These are phyloP conservation scores for Sminthurides aquaticus DNA, from an alignment of 2,888 invertebrate genomes.

Conservation along the genomic window DNA sequence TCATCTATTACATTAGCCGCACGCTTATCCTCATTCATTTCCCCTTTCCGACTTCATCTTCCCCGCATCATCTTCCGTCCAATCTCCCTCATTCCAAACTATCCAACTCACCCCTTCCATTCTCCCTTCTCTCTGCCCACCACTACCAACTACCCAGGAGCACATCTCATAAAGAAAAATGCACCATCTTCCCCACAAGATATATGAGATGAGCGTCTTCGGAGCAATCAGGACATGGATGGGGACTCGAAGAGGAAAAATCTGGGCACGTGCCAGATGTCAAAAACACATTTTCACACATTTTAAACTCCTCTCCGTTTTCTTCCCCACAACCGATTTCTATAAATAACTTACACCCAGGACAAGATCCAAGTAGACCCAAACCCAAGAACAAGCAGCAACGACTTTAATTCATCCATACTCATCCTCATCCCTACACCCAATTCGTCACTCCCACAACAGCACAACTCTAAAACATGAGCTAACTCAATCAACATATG, in stretches of 20 bases:
- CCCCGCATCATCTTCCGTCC: too few species aligned
- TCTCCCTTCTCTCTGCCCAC: too few species aligned
- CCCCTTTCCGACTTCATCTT: too few species aligned
- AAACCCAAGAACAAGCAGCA: not conserved
- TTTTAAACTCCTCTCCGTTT: constrained; percentile 16
- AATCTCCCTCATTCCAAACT: too few species aligned
- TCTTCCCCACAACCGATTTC: constrained; percentile 4
- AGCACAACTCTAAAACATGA: not conserved
- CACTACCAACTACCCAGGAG: too few species aligned
- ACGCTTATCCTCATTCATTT: too few species aligned
- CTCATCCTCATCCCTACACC: not conserved
- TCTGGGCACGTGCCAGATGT: constrained; percentile 28
- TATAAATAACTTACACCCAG: constrained; percentile 17
- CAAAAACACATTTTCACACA: constrained; percentile 25
- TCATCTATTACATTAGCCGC: too few species aligned
- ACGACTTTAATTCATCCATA: not conserved
- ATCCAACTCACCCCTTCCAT: too few species aligned
- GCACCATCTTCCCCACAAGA: too few species aligned
- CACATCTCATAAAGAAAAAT: too few species aligned
- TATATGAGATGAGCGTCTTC: too few species aligned
- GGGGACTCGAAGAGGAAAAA: constrained; percentile 5
- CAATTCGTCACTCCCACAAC: constrained; percentile 1
- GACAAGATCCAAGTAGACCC: not conserved
- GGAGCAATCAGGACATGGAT: too few species aligned
- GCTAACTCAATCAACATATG: not conserved